Evolutionary conservation across 2,797 vertebrate species (phyloP).

Genomic region (Lepilemur ruficaudatus): DNA sequence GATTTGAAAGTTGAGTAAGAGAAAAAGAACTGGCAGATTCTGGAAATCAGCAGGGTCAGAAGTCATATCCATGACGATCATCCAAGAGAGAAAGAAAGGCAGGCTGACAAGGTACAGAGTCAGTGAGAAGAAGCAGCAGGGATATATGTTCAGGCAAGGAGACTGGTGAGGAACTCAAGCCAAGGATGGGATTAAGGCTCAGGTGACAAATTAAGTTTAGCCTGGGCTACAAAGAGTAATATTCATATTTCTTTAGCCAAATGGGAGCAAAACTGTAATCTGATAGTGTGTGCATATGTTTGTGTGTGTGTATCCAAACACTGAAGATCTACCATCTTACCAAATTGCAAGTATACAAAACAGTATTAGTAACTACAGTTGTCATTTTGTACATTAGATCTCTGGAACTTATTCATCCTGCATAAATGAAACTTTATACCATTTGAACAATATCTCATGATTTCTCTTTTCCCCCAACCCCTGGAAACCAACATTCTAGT

Average conservation of each 20-base stretch:
- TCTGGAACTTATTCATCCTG: neutral
- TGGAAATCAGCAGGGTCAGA: neutral
- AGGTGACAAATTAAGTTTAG: neutral
- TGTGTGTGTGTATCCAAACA: neutral
- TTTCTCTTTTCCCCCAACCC: neutral
- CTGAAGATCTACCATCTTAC: neutral
- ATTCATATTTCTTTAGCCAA: neutral
- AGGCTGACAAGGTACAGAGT: neutral
- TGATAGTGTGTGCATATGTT: neutral
- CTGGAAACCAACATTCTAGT: neutral
- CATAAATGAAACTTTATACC: neutral
- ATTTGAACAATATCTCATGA: neutral
- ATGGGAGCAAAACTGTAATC: neutral
- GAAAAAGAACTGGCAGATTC: neutral
- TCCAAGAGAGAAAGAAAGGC: neutral
- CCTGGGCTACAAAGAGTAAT: neutral
- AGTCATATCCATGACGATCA: neutral
- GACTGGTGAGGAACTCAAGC: neutral
- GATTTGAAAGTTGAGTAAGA: conserved; percentile 4
- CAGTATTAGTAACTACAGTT: neutral
- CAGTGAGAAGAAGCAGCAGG: neutral
- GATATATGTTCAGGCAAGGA: neutral
- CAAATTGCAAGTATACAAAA: neutral
- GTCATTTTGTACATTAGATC: too few relatives aligned
- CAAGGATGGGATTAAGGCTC: neutral